A percentile compares a stretch with the other conserved stretches of the same genome.
Conservation (phyloP, 2,797 vertebrate species). For the Okamejei kenojei region DNA sequence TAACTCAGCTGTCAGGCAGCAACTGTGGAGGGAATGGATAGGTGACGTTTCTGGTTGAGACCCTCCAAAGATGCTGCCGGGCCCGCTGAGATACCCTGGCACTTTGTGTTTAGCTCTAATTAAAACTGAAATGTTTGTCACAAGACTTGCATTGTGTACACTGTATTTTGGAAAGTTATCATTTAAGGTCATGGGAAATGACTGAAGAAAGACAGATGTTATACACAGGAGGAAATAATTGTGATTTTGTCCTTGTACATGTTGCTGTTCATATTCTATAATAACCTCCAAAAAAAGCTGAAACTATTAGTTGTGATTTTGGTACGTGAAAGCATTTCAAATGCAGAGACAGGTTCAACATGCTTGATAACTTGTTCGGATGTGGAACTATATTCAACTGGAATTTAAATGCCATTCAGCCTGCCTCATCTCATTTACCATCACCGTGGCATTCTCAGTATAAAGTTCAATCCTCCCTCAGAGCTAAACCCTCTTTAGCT, state of each 20-base stretch:
- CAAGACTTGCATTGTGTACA: background rate
- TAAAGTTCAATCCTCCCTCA: no score
- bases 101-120: no score
- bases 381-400: no score
- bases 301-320: background rate
- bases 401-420: no score
- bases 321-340: background rate
- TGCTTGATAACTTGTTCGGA: background rate
- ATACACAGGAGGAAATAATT: background rate
- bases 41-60: no score
- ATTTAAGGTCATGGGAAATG: background rate
- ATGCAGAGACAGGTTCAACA: background rate
- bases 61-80: no score
- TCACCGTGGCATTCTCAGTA: no score
- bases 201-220: background rate
- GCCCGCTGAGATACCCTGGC: no score
- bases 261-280: background rate
- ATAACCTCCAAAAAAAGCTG: background rate
- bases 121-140: background rate
- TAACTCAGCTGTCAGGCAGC: no score
- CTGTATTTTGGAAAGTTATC: background rate
- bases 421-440: no score
- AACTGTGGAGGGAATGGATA: no score
- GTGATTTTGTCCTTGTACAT: background rate
- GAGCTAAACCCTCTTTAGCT: no score